These are phyloP conservation scores for Agelaius phoeniceus DNA, from an alignment of 2,113 vertebrate species.

Conservation along the genomic window DNA sequence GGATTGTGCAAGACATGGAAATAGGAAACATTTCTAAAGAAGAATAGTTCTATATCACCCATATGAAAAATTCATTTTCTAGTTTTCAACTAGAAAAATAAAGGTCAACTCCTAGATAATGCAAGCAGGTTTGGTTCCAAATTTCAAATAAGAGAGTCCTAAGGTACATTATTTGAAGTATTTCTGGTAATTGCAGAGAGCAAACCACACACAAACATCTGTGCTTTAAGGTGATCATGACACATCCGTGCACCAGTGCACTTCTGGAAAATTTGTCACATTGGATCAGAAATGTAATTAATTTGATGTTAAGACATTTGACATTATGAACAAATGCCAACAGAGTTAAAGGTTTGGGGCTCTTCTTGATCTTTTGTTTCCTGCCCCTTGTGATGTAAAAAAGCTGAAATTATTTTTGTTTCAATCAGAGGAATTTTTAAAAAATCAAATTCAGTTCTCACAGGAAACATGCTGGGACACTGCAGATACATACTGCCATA, in stretches of 20 bases:
- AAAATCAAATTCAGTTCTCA: neutral
- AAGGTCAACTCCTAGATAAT: neutral
- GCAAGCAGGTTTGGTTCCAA: neutral
- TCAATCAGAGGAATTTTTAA: neutral
- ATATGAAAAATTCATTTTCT: neutral
- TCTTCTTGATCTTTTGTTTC: neutral
- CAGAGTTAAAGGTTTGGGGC: neutral
- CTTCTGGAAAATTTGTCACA: neutral
- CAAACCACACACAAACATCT: neutral
- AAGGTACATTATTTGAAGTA: neutral
- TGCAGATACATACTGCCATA: neutral
- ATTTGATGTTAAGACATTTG: neutral
- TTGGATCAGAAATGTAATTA: neutral
- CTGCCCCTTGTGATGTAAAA: neutral
- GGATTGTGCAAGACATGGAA: neutral
- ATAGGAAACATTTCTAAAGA: neutral
- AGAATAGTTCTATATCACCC: neutral
- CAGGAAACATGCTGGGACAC: neutral
- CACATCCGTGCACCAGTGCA: accelerated
- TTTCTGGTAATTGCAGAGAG: neutral
- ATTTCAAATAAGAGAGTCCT: neutral
- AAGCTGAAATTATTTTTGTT: neutral
- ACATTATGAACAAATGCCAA: neutral
- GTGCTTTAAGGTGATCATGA: neutral
- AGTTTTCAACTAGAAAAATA: neutral